These are phyloP conservation scores for Pseudochaenichthys georgianus DNA, from an alignment of 2,797 vertebrate species.

Conservation along the genomic window DNA sequence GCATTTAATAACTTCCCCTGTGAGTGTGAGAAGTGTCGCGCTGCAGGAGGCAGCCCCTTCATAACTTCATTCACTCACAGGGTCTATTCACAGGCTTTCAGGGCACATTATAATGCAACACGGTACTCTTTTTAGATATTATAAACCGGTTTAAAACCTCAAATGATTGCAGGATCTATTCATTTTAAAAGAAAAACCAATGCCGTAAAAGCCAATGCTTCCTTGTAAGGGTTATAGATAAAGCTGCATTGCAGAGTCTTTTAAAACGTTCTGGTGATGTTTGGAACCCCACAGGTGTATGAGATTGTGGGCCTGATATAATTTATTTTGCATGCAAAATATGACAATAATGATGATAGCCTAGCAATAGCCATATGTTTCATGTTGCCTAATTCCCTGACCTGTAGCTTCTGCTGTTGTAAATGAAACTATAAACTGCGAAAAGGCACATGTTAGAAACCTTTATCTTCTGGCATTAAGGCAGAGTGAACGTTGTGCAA, in stretches of 20 bases:
- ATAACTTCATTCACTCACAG: conserved; percentile 30
- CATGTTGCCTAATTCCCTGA: not conserved
- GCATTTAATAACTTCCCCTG: conserved; percentile 34
- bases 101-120: not conserved
- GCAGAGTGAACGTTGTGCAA: not conserved
- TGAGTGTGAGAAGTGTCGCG: conserved; percentile 3
- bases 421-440: not conserved
- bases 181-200: not conserved
- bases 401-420: not conserved
- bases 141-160: not conserved
- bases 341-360: not conserved
- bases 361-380: not conserved
- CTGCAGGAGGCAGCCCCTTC: conserved; percentile 40
- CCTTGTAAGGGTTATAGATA: not conserved
- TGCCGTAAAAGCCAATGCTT: not conserved
- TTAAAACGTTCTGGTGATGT: not conserved
- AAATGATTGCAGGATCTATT: not conserved
- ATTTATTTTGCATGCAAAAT: not conserved
- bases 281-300: not conserved
- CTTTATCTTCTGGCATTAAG: not conserved
- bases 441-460: not conserved
- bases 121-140: not conserved
- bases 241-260: not conserved
- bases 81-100: conserved; percentile 17
- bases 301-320: not conserved